phyloP scores from a whole-genome alignment of 2,888 invertebrate genomes.

The Latheticus oryzae region DNA sequence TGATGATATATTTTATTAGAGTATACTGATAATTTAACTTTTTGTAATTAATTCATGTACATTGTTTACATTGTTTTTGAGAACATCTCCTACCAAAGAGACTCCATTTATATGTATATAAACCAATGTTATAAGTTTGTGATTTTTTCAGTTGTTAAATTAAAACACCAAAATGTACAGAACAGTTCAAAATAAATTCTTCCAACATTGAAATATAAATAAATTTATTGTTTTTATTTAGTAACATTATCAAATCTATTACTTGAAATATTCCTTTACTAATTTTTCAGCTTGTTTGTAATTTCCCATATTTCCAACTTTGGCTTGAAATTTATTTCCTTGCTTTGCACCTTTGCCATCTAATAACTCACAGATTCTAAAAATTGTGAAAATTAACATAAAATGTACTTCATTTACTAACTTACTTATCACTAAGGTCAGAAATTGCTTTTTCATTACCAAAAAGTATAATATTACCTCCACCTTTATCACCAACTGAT shows the following conservation, averaged over 20 bases:
- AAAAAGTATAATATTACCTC: conserved; percentile 70
- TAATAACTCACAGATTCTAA: conserved; percentile 74
- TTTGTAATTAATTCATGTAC: conserved; percentile 12
- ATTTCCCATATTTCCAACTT: conserved; percentile 76
- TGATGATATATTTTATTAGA: too few relatives aligned
- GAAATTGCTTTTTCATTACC: conserved; percentile 69
- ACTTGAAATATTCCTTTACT: conserved; percentile 73
- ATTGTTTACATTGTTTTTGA: conserved; percentile 20
- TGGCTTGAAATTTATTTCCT: conserved; percentile 80
- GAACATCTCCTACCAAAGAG: conserved; percentile 27
- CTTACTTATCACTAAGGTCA: conserved; percentile 73
- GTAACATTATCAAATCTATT: too few relatives aligned
- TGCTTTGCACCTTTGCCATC: conserved; percentile 83
- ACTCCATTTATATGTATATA: conserved; percentile 31
- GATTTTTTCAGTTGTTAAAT: conserved; percentile 28
- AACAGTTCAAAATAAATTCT: conserved; percentile 25
- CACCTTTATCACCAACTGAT: conserved; percentile 76
- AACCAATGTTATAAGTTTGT: conserved; percentile 27
- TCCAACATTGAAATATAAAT: conserved; percentile 11
- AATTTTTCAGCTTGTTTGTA: conserved; percentile 73
- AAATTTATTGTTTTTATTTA: conserved; percentile 2
- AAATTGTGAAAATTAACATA: conserved; percentile 60
- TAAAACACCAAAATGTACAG: conserved; percentile 38
- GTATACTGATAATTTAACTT: conserved; percentile 1
- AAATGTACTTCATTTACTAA: too few relatives aligned